Conservation (phyloP, 2,113 vertebrate genomes). For the human (Homo sapiens) region GRCh38 chr5:166687001-166687500, state of each 20-base stretch:
- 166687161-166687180: background rate
- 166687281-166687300: constrained; percentile 25
- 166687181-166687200: background rate
- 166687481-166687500: background rate
- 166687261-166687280: background rate
- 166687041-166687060: background rate
- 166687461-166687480: background rate
- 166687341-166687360: background rate
- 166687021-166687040: background rate
- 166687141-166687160: background rate
- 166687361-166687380: background rate
- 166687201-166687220: background rate
- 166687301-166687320: constrained; percentile 21
- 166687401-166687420: constrained; percentile 43
- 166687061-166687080: background rate
- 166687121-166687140: background rate
- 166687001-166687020: background rate
- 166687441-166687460: background rate
- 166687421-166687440: constrained; percentile 26
- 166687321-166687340: background rate
- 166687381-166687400: background rate
- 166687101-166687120: background rate
- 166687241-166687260: background rate
- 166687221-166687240: background rate
- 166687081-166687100: background rate